Evolutionary conservation across 2,888 invertebrate genomes (phyloP).

Genomic region (Leucophora obtusa): DNA sequence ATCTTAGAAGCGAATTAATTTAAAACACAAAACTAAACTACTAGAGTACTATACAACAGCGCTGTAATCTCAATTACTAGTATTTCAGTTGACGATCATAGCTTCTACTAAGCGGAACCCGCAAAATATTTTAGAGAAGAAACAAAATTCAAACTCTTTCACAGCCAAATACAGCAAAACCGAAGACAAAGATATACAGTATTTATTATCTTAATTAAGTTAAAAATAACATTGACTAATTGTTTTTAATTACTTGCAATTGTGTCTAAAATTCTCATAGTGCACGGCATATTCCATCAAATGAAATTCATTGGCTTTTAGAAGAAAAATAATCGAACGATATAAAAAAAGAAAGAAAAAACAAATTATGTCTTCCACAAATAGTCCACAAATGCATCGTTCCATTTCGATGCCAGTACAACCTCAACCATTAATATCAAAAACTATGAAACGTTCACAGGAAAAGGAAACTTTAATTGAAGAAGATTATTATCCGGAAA

Average conservation of each 20-base stretch:
- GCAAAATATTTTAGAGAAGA: not conserved
- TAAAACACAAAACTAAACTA: conserved; percentile 18
- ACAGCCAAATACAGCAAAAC: conserved; percentile 3
- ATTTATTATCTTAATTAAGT: conserved; percentile 67
- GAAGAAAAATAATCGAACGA: not conserved
- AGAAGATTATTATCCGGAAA: conserved; percentile 74
- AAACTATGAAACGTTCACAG: conserved; percentile 73
- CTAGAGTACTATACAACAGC: conserved; percentile 24
- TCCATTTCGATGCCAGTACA: conserved; percentile 78
- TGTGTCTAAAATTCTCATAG: conserved; percentile 45
- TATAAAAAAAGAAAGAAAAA: no score
- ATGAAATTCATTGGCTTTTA: conserved; percentile 21
- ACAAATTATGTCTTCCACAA: conserved; percentile 55
- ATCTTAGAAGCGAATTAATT: conserved; percentile 7
- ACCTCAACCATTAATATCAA: conserved; percentile 72
- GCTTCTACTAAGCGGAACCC: conserved; percentile 54
- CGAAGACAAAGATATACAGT: not conserved
- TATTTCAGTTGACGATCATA: conserved; percentile 50
- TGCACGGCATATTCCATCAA: not conserved
- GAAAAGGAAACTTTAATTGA: conserved; percentile 75
- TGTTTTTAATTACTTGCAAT: conserved; percentile 68
- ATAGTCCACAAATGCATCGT: conserved; percentile 70
- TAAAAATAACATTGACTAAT: conserved; percentile 67
- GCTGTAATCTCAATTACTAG: conserved; percentile 42
- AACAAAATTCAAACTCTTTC: not conserved